These are phyloP conservation scores for Rotaria macrura DNA, from an alignment of 2,888 invertebrate species.

Conservation along the genomic window DNA sequence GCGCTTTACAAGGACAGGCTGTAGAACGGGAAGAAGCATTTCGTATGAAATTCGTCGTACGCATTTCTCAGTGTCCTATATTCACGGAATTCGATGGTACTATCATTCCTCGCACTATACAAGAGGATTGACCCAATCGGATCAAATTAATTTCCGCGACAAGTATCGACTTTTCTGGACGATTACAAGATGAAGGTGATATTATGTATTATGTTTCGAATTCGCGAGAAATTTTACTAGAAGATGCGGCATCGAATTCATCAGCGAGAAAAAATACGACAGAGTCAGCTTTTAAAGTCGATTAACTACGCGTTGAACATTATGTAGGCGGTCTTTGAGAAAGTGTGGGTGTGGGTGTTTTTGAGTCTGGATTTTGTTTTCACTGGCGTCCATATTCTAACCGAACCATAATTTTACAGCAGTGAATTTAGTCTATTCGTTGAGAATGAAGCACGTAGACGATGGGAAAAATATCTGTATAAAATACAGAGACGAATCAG, in stretches of 20 bases:
- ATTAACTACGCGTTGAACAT: not conserved
- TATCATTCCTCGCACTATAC: not conserved
- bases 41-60: not conserved
- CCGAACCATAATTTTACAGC: too few relatives aligned
- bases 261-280: too few relatives aligned
- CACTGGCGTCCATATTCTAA: too few relatives aligned
- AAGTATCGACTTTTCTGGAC: not conserved
- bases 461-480: too few relatives aligned
- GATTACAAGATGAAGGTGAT: not conserved
- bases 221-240: not conserved
- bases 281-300: too few relatives aligned
- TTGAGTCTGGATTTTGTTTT: too few relatives aligned
- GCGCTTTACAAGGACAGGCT: not conserved
- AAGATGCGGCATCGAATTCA: too few relatives aligned
- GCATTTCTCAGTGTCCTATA: not conserved
- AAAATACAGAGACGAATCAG: too few relatives aligned
- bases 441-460: too few relatives aligned
- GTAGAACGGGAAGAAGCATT: not conserved
- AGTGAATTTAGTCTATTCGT: too few relatives aligned
- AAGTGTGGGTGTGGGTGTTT: too few relatives aligned
- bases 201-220: not conserved
- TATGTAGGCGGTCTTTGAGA: not conserved
- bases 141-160: not conserved
- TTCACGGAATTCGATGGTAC: not conserved
- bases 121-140: not conserved